Evolutionary conservation across 2,113 vertebrate genomes (phyloP).

Genomic region (Myrmecobius fasciatus): DNA sequence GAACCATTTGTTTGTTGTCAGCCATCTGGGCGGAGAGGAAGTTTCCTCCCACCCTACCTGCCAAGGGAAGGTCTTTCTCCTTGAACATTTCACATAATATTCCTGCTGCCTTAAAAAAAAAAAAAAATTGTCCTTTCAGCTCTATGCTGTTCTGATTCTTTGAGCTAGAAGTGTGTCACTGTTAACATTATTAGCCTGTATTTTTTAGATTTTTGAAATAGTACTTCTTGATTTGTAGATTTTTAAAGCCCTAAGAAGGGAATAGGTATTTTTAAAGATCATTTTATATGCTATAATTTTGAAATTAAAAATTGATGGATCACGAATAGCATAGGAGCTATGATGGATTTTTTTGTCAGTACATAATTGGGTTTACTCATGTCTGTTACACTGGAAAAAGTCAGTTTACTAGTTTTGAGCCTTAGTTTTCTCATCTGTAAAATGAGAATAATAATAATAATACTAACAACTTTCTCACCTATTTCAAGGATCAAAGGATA

Average conservation of each 20-base stretch:
- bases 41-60: conserved; percentile 59
- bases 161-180: not conserved
- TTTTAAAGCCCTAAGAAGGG: fast-evolving
- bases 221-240: not conserved
- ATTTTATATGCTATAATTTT: not conserved
- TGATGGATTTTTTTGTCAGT: not conserved
- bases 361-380: not conserved
- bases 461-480: not conserved
- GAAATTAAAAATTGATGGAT: not conserved
- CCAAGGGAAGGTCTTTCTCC: not conserved
- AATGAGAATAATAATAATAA: not conserved
- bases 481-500: not conserved
- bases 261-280: not conserved
- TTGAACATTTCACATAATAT: not conserved
- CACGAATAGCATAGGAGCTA: not conserved
- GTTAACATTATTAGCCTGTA: not conserved
- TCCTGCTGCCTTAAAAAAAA: not conserved
- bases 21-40: conserved; percentile 49
- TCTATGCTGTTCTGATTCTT: fast-evolving
- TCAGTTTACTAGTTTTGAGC: not conserved
- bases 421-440: not conserved
- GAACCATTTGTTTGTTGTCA: conserved; percentile 79
- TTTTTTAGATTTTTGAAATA: not conserved
- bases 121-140: not conserved
- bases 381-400: not conserved